These are phyloP conservation scores for Thaleichthys pacificus DNA, from an alignment of 2,797 vertebrate genomes.

Conservation along the genomic window DNA sequence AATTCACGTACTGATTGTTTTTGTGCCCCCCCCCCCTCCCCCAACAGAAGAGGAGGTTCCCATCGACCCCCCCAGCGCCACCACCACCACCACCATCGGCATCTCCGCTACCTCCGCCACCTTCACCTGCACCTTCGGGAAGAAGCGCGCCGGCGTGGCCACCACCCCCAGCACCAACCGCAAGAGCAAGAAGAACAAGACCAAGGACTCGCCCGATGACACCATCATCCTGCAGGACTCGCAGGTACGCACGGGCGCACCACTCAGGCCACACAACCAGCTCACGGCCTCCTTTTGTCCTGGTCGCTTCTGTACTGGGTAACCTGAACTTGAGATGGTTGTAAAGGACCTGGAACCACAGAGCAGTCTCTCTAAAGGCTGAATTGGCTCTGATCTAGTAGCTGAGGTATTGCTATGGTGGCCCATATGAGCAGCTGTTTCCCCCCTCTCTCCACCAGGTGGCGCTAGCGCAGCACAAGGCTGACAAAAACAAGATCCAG, in stretches of 20 bases:
- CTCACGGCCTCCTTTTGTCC: neutral
- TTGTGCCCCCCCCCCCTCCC: neutral
- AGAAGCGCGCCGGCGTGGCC: constrained; percentile 93
- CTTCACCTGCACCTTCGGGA: constrained; percentile 94
- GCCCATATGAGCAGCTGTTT: neutral
- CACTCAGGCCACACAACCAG: neutral
- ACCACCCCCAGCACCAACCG: constrained; percentile 92
- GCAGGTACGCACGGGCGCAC: constrained; percentile 61
- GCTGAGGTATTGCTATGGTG: neutral
- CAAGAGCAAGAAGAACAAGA: constrained; percentile 99
- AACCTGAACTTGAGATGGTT: too few species aligned
- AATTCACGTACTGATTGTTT: neutral
- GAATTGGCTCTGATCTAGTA: neutral
- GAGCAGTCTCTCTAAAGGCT: neutral
- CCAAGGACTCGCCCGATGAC: constrained; percentile 91
- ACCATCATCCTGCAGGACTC: constrained; percentile 95
- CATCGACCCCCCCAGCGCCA: constrained; percentile 97
- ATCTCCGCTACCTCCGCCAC: constrained; percentile 96
- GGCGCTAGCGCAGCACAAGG: constrained; percentile 93
- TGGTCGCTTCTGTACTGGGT: too few species aligned
- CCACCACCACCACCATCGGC: constrained; percentile 97
- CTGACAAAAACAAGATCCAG: constrained; percentile 97
- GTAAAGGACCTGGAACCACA: too few species aligned
- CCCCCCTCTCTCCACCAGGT: constrained; percentile 63
- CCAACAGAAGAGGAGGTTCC: constrained; percentile 89